Evolutionary conservation across 1,140 invertebrate genomes (phyloP), one percentile per base, ranked within the genome.

Genomic region (Penaeus chinensis): DNA sequence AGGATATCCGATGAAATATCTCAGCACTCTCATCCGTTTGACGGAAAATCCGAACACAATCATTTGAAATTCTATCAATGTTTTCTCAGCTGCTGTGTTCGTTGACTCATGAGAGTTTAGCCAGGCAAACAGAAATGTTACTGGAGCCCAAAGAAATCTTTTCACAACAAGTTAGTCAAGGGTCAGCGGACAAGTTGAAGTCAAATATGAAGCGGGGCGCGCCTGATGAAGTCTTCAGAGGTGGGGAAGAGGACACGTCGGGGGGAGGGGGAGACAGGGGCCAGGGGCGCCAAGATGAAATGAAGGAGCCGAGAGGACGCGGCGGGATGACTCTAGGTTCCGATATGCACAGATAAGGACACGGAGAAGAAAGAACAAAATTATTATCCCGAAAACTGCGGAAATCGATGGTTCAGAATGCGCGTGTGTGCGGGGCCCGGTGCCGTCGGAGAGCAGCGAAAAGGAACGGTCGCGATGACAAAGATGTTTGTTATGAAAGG

Each of bases 121-220:
- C 65, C 74, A 79, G 77, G 62, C 84, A 85, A 85, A 85, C 84
- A 85, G 24, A 85, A 77, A 85, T 85, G 62, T 85, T 85, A 66
- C 84, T 80, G 76, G 47, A 66, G 54, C 65, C 65, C 65, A 71
- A 74, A 81, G 65, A 79, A 87, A 82, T 62, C 79, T 74, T 82
- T 82, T 82, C 85, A 82, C 19, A 42, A 74, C 85, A 87, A 85
- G 76, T 85, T 80, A 63, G 76, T 85, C 76, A 66, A 85, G 84
- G 77, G 84, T 85, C 76, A 85, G 76, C 77, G 37, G 84, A 85
- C 84, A 85, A 85, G 84, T 80, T 79, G 61, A 85, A 80, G 76
- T 54, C 84, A 85, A 80, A 85, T 79, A 85, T 78, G 84, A 85
- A 66, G 84, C 76, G 60, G 24, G 42, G 84, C 74, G 54, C 32